Base-by-base conservation (phyloP, 2,888 invertebrate genomes). In the Gymnoscelis rufifasciata region DNA sequence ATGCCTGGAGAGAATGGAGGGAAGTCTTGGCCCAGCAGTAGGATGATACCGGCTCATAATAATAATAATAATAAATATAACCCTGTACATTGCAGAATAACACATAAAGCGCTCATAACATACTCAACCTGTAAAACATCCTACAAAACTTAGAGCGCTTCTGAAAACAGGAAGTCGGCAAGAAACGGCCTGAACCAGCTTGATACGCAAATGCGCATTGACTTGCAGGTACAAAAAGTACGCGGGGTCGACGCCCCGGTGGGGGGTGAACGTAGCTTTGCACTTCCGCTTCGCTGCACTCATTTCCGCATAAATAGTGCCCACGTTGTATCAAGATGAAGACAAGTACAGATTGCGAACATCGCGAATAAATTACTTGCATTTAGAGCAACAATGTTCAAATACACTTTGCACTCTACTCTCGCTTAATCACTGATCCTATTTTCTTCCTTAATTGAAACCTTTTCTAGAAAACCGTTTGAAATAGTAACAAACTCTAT, bases 221-320 rank as follows among this genome's bases (percentile, higher is more conserved):
- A 33, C 52, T 58, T 62, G 59, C 60, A 63, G 58, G 45, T 59
- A 66, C 56, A 67, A 53, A 57, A 56, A 23, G 39, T 61, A 65
- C 66, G 64, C 68, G 74, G 74, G 84, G 83, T 84, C 83, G 81
- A 76, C 74, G 83, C 62, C 82, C 83, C 74, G 57, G 44, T 58
- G 61, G 67, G 71, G 71, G 66, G 60, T 64, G 74, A 65, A 87
- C 77, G 81, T 80, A 78, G 78, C 72, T 81, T 74, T 81, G 75
- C 83, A 81, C 80, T 83, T 86, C 84, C 86, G 78, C 79, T 69
- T 80, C 81, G 71, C 83, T 80, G 78, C 83, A 80, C 81, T 84
- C 78, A 83, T 84, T 86, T 84, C 80, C 81, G 83, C 77, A 83
- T 82, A 84, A 84, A 83, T 75, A 82, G 71, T 74, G 74, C 71